Percentiles rank a stretch among this genome's conserved stretches.
phyloP scores from a whole-genome alignment of 2,797 vertebrate species.

The Enteromius argenteus region DNA sequence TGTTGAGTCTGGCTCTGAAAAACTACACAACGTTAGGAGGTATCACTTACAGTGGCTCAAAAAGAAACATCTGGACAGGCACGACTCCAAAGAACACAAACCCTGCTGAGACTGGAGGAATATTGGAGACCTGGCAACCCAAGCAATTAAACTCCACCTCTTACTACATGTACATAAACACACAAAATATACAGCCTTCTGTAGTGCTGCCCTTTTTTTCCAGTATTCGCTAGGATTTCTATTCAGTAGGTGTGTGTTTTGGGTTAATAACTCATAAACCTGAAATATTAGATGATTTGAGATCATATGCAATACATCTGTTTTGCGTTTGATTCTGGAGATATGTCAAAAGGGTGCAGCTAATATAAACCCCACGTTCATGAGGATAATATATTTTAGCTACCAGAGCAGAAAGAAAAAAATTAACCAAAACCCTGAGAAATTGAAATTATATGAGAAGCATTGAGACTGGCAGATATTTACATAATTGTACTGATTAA shows the following conservation, averaged over 20 bases:
- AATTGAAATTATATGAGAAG: conserved; percentile 3
- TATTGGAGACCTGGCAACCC: conserved; percentile 73
- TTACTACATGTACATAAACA: conserved; percentile 42
- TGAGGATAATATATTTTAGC: conserved; percentile 22
- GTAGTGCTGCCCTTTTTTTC: conserved; percentile 22
- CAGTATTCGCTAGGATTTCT: background rate
- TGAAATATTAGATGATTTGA: conserved; percentile 54
- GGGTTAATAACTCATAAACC: conserved; percentile 53
- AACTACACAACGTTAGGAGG: conserved; percentile 76
- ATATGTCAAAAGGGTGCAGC: conserved; percentile 52
- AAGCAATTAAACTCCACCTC: conserved; percentile 73
- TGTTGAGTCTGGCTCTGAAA: conserved; percentile 77
- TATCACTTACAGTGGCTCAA: conserved; percentile 82
- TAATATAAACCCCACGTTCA: conserved; percentile 44
- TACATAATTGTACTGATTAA: background rate
- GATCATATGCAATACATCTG: conserved; percentile 57
- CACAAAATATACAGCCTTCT: conserved; percentile 39
- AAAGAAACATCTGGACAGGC: conserved; percentile 85
- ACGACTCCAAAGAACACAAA: conserved; percentile 79
- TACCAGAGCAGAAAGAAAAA: conserved; percentile 4
- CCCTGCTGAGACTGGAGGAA: conserved; percentile 70
- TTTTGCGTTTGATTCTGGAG: conserved; percentile 58
- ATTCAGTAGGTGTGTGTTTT: conserved; percentile 38
- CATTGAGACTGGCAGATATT: background rate
- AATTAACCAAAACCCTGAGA: background rate